A percentile compares a stretch with the other conserved stretches of the same genome.
These are phyloP conservation scores for Diarsia dahlii DNA, from an alignment of 2,888 invertebrate genomes.

Conservation along the genomic window DNA sequence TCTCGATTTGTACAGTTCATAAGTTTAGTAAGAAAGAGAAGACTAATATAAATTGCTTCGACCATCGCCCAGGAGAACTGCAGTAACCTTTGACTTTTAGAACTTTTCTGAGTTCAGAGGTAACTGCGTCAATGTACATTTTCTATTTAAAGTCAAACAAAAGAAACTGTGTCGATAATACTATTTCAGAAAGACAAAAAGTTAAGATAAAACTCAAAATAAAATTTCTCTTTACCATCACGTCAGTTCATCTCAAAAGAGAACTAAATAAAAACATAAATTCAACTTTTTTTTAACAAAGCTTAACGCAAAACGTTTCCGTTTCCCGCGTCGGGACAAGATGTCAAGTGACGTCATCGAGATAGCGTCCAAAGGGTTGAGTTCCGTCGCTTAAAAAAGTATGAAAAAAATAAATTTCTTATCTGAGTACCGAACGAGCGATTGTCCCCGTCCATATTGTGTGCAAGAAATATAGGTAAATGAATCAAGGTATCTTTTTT, in stretches of 20 bases:
- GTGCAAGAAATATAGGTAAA: slow-evolving; percentile 56
- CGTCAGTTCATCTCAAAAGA: slow-evolving; percentile 38
- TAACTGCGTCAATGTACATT: not conserved
- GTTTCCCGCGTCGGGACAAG: slow-evolving; percentile 78
- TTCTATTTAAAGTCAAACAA: slow-evolving; percentile 18
- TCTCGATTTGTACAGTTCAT: slow-evolving; percentile 14
- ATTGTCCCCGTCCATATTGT: slow-evolving; percentile 63
- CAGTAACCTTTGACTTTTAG: slow-evolving; percentile 33
- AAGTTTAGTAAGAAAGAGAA: slow-evolving; percentile 19
- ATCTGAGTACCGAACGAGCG: slow-evolving; percentile 73
- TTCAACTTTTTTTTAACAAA: slow-evolving; percentile 63
- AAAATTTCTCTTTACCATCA: slow-evolving; percentile 6
- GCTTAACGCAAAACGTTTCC: slow-evolving; percentile 75
- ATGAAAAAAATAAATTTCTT: slow-evolving; percentile 75
- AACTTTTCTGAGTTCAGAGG: slow-evolving; percentile 4
- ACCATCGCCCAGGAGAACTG: slow-evolving; percentile 30
- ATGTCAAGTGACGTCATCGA: slow-evolving; percentile 83
- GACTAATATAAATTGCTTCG: slow-evolving; percentile 29
- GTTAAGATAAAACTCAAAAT: not conserved
- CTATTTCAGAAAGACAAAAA: not conserved
- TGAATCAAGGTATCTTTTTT: slow-evolving; percentile 58
- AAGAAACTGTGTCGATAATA: not conserved
- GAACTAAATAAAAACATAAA: slow-evolving; percentile 58
- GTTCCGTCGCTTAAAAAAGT: slow-evolving; percentile 80
- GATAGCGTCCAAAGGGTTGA: slow-evolving; percentile 89